Conservation (phyloP, 37 sponge, comb jelly and placozoan species). For the Geodia barretti region DNA sequence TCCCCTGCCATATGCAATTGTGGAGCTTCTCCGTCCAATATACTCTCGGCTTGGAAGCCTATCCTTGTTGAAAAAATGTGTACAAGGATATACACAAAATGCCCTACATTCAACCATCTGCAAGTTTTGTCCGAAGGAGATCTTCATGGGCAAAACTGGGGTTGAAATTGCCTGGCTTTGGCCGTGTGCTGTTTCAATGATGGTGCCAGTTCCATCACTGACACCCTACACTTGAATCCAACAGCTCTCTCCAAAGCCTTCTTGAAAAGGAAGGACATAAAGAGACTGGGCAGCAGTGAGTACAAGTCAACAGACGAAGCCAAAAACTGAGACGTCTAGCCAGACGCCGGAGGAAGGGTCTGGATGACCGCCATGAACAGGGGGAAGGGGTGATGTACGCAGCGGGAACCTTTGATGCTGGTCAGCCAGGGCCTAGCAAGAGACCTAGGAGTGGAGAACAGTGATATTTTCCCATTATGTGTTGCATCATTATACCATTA, state of each 20-base stretch:
- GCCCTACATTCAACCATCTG: conserved; percentile 1
- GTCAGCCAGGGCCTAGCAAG: too few relatives aligned
- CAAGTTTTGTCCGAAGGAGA: not conserved
- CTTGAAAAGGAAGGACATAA: not conserved
- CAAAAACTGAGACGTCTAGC: not conserved
- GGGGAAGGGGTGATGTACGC: not conserved
- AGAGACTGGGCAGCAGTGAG: conserved; percentile 4
- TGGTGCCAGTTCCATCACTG: conserved; percentile 11
- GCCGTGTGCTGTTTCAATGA: conserved; percentile 27
- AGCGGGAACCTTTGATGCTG: not conserved
- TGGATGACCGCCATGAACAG: not conserved
- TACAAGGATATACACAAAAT: conserved; percentile 8
- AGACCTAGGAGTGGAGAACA: too few relatives aligned
- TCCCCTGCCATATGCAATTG: too few relatives aligned
- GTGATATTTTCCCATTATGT: too few relatives aligned
- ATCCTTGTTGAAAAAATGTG: conserved; percentile 11
- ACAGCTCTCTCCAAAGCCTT: too few relatives aligned
- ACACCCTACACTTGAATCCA: not conserved
- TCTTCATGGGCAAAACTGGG: not conserved
- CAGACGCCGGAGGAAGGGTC: conserved; percentile 12
- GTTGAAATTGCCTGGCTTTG: conserved; percentile 17
- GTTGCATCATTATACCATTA: too few relatives aligned
- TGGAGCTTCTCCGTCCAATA: too few relatives aligned
- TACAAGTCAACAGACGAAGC: not conserved
- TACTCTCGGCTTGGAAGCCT: too few relatives aligned